Evolutionary conservation across 2,888 invertebrate genomes (phyloP).

Genomic region (Cheilosia pagana): DNA sequence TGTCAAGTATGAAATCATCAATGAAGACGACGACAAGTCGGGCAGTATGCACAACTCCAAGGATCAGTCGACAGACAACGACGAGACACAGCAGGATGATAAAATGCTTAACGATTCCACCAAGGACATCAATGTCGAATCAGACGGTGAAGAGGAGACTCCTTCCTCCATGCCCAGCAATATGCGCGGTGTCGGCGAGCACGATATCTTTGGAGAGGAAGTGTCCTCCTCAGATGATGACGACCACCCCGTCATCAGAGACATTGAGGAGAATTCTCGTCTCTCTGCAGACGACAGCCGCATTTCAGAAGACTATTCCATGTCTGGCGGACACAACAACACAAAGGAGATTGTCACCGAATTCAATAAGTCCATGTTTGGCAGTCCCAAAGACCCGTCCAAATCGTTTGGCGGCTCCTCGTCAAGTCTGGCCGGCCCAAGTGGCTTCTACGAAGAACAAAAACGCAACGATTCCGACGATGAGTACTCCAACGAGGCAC

Average conservation of each 20-base stretch:
- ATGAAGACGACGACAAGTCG: constrained; percentile 91
- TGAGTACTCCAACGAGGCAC: constrained; percentile 80
- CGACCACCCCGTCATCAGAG: constrained; percentile 87
- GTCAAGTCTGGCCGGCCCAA: constrained; percentile 80
- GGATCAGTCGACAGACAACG: constrained; percentile 79
- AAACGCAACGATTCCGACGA: constrained; percentile 81
- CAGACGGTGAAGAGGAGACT: constrained; percentile 80
- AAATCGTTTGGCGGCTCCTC: constrained; percentile 79
- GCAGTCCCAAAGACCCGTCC: constrained; percentile 78
- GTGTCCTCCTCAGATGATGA: constrained; percentile 94
- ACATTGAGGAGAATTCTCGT: constrained; percentile 91
- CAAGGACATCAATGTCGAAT: constrained; percentile 82
- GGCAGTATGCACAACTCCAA: constrained; percentile 81
- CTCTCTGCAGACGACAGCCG: constrained; percentile 90
- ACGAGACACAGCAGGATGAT: constrained; percentile 79
- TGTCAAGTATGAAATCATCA: constrained; percentile 94
- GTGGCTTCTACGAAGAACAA: constrained; percentile 80
- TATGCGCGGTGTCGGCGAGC: constrained; percentile 86
- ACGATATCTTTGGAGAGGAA: constrained; percentile 96
- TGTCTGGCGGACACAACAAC: constrained; percentile 73
- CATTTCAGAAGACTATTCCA: constrained; percentile 85
- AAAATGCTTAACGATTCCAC: constrained; percentile 78
- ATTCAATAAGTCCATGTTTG: constrained; percentile 82
- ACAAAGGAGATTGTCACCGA: constrained; percentile 80
- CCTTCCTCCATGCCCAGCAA: constrained; percentile 77